A percentile compares a stretch with the other conserved stretches of the same genome.
Evolutionary conservation across 1,140 invertebrate species (phyloP).

Genomic region (Neodiprion pinetum): DNA sequence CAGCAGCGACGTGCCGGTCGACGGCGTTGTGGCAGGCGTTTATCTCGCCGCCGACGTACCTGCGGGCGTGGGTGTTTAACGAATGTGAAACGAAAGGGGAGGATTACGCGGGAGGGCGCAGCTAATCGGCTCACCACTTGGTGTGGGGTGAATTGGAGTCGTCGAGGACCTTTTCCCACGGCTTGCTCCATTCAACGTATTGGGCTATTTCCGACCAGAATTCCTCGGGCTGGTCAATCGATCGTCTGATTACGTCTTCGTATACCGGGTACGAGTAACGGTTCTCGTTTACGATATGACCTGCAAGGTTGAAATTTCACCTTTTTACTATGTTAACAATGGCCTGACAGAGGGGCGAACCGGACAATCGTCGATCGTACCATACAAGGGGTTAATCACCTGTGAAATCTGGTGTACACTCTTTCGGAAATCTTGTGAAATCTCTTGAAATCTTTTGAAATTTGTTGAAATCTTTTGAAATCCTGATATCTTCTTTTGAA

Average conservation of each 20-base stretch:
- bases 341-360: too few relatives aligned
- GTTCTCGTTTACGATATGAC: slow-evolving; percentile 32
- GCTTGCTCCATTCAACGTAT: slow-evolving; percentile 80
- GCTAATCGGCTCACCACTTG: slow-evolving; percentile 75
- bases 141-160: slow-evolving; percentile 84
- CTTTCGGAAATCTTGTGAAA: too few relatives aligned
- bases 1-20: slow-evolving; percentile 85
- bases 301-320: slow-evolving; percentile 8
- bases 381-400: neutral
- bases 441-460: too few relatives aligned
- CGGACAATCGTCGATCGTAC: neutral
- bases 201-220: slow-evolving; percentile 86
- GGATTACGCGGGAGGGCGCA: neutral
- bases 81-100: neutral
- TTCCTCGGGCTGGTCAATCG: slow-evolving; percentile 79
- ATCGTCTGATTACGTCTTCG: slow-evolving; percentile 70
- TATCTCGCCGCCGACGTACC: slow-evolving; percentile 88
- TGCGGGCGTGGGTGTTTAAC: slow-evolving; percentile 39
- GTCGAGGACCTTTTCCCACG: slow-evolving; percentile 85
- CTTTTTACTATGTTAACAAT: neutral
- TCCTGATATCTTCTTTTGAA: too few relatives aligned
- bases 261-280: slow-evolving; percentile 63
- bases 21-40: slow-evolving; percentile 94
- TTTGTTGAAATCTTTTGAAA: too few relatives aligned
- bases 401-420: too few relatives aligned